Evolutionary conservation across 2,888 invertebrate species (phyloP), one percentile per base, ranked within the genome.

Genomic region (Dasysyrphus albostriatus): DNA sequence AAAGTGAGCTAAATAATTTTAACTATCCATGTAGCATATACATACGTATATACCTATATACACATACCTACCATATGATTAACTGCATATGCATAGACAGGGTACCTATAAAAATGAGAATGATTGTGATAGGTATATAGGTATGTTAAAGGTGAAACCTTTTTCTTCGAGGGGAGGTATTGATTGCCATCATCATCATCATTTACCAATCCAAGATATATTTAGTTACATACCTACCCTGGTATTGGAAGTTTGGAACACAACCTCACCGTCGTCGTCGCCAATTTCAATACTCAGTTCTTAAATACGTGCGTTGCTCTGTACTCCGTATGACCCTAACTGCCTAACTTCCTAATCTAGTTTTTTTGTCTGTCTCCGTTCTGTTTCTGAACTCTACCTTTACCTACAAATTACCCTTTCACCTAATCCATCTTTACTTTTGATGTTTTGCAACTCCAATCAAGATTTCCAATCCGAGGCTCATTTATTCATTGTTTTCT

Each of bases 161-260:
- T 37, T 59, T 59, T 39, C 1, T 37, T 39, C 24, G 6, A 39
- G 59, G 59, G 39, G 37, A 39, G 12, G 59, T 7, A 34, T 37
- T 61, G 59, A 39, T 39, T 39, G 19, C 14, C 24, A 3, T 19
- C 37, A 19, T 34, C 14, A 3, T 19, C 37, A 19, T 34, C 5
- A 19, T 61, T 37, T 24, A 61, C 39, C 59, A 37, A 61, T 61
- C 14, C 59, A 37, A 39, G 16, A 58, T 19, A 58, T 54, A 54
- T 14, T 7, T 54, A 14, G 12, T 19, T 51, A 51, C 14, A 14
- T 47, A 47, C 7, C 6, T 44, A 44, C 8, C 8, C 16, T 47
- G 16, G 8, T 32, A 29, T 54, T 5, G 12, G 14, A 54, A 29
- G 14, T n/a, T 54, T 5, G 12, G 14, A 54, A 29, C 14, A 29